Evolutionary conservation across 2,797 vertebrate species (phyloP).

Genomic region (Emys orbicularis): DNA sequence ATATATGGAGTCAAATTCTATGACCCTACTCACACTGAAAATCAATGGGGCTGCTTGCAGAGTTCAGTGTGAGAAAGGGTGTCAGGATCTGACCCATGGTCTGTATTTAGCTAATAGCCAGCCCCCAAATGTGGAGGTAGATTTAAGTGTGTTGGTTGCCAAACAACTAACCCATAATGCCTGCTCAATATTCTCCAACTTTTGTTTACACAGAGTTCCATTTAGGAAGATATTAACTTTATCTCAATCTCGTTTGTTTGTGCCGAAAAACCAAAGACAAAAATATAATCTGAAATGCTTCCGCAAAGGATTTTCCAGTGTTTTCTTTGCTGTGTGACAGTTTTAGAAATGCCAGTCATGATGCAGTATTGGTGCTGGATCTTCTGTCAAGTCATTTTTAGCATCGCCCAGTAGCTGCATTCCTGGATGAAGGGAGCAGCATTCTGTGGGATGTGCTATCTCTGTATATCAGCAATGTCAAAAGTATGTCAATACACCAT

Average conservation of each 20-base stretch:
- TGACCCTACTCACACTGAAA: not conserved
- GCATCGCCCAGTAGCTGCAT: not conserved
- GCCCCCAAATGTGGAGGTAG: not conserved
- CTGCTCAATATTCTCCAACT: not conserved
- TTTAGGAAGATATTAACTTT: not conserved
- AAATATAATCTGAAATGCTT: not conserved
- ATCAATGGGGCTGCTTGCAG: not conserved
- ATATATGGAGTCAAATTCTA: not conserved
- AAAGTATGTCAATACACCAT: not conserved
- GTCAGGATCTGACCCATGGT: not conserved
- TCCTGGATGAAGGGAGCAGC: not conserved
- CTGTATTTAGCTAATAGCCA: not conserved
- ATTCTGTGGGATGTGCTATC: not conserved
- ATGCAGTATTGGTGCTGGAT: not conserved
- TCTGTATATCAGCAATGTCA: not conserved
- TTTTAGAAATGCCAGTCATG: not conserved
- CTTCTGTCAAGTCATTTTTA: conserved; percentile 19
- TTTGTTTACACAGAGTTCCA: not conserved
- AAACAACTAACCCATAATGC: not conserved
- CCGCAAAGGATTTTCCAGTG: not conserved
- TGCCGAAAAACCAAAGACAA: not conserved
- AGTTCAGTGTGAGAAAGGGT: not conserved
- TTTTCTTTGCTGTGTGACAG: not conserved
- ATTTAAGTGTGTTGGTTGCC: not conserved
- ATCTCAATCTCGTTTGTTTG: not conserved